Evolutionary conservation across 2,888 invertebrate genomes (phyloP).

Genomic region (Steinernema scapterisci): DNA sequence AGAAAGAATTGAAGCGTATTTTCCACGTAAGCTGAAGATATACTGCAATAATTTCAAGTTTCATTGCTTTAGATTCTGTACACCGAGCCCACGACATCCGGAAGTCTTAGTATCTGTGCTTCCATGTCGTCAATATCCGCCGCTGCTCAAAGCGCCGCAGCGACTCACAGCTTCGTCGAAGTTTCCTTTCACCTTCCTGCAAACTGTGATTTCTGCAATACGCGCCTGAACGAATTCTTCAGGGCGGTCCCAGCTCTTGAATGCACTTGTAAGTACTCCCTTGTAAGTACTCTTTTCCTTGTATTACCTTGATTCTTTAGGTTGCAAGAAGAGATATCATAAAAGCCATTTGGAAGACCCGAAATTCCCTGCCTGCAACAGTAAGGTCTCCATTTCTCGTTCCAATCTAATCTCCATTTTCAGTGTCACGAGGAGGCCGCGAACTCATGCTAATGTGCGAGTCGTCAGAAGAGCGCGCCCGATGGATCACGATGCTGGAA

Average conservation of each 20-base stretch:
- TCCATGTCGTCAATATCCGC: background rate
- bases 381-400: background rate
- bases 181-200: conserved; percentile 17
- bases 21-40: background rate
- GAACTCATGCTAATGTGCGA: conserved; percentile 25
- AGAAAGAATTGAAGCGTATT: background rate
- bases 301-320: background rate
- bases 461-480: background rate
- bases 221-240: conserved; percentile 11
- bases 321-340: conserved; percentile 21
- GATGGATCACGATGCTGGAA: conserved; percentile 11
- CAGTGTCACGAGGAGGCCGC: conserved; percentile 21
- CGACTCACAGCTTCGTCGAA: conserved; percentile 16
- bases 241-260: conserved; percentile 17
- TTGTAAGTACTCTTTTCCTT: background rate
- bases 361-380: conserved; percentile 22
- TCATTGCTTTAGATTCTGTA: background rate
- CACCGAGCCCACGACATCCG: background rate
- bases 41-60: background rate
- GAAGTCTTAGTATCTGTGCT: background rate
- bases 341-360: conserved; percentile 10
- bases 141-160: background rate
- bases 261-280: background rate
- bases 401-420: too few relatives aligned
- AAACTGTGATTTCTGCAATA: conserved; percentile 12